Percentiles rank a stretch among this genome's conserved stretches.
These are phyloP conservation scores for Caenorhabditis imperialis DNA, from an alignment of 2,888 invertebrate genomes.

Conservation along the genomic window DNA sequence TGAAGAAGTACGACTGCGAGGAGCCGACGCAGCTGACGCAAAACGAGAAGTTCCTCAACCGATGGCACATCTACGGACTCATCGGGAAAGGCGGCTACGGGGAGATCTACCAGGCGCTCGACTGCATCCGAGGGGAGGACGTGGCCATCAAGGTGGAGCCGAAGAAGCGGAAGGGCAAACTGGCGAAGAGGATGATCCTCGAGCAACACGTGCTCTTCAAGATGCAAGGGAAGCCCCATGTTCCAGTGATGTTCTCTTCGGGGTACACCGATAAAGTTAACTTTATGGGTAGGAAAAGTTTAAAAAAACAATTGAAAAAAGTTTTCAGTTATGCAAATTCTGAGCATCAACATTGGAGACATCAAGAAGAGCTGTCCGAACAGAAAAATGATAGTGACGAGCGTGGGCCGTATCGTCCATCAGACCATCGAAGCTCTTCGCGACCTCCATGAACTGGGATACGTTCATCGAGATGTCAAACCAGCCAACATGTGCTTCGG, in stretches of 20 bases:
- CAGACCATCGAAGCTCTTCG: conserved; percentile 68
- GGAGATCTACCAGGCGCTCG: conserved; percentile 66
- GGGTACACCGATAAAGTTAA: conserved; percentile 57
- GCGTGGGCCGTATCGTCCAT: conserved; percentile 29
- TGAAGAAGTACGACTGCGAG: too few species aligned
- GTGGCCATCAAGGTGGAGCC: conserved; percentile 71
- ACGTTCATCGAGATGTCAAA: conserved; percentile 66
- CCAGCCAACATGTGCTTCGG: conserved; percentile 74
- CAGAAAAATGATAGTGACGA: conserved; percentile 54
- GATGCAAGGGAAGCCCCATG: conserved; percentile 68
- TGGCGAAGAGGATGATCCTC: conserved; percentile 66
- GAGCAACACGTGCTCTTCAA: conserved; percentile 65
- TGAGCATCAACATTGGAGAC: conserved; percentile 70
- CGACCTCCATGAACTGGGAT: conserved; percentile 69
- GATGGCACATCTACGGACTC: conserved; percentile 60
- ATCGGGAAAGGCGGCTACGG: conserved; percentile 66
- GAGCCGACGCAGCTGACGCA: too few species aligned
- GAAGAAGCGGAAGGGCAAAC: conserved; percentile 57
- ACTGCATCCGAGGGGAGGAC: conserved; percentile 55
- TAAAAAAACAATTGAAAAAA: not conserved
- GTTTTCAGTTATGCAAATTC: conserved; percentile 25
- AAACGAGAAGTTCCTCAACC: conserved; percentile 50
- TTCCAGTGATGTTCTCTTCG: conserved; percentile 63
- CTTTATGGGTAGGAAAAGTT: conserved; percentile 34
- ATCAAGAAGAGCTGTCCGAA: conserved; percentile 65